phyloP scores from a whole-genome alignment of 2,113 vertebrate genomes.

The Nothoprocta perdicaria region DNA sequence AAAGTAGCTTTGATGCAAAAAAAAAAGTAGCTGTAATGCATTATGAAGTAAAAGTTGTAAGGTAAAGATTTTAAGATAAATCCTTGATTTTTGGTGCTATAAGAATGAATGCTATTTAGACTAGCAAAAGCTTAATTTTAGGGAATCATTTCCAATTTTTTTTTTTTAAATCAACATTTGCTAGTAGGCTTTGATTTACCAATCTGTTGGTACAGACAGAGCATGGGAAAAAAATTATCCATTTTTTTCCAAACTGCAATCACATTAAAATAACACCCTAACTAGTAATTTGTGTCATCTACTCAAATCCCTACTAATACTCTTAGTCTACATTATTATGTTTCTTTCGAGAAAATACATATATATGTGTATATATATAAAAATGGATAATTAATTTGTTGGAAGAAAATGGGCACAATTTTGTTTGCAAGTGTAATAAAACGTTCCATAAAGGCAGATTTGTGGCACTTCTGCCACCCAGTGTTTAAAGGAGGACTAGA shows the following conservation, averaged over 20 bases:
- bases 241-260: not conserved
- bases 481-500: conserved; percentile 33
- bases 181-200: not conserved
- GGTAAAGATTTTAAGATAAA: not conserved
- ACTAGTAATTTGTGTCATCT: not conserved
- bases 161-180: not conserved
- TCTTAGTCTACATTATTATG: not conserved
- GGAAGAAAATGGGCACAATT: not conserved
- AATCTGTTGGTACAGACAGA: not conserved
- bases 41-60: not conserved
- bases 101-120: not conserved
- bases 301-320: not conserved
- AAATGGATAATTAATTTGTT: not conserved
- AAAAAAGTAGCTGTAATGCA: not conserved
- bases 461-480: conserved; percentile 53
- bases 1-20: not conserved
- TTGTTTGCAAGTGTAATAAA: not conserved
- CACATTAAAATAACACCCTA: not conserved
- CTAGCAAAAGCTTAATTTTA: not conserved
- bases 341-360: not conserved
- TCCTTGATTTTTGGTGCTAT: not conserved
- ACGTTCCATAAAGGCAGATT: not conserved
- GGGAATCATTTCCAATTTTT: not conserved
- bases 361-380: no score
- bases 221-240: not conserved